Evolutionary conservation across 2,888 invertebrate species (phyloP).

Genomic region (Polylopha cassiicola): DNA sequence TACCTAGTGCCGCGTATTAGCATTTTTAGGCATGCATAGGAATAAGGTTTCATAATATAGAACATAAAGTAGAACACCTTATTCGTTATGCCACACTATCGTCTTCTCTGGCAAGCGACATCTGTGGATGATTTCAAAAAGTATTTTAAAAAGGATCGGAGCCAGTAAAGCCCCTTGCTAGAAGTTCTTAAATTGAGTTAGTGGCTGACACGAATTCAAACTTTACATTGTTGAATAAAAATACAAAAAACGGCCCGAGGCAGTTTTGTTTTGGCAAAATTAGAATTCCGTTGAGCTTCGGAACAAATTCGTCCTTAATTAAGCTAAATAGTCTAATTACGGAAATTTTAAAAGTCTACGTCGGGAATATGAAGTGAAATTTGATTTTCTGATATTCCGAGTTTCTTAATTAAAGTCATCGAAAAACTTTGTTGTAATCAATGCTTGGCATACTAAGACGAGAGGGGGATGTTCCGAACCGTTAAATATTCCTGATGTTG

Average conservation of each 20-base stretch:
- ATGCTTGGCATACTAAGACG: no score
- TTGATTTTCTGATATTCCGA: constrained; percentile 18
- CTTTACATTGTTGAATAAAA: constrained; percentile 16
- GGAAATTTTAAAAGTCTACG: constrained; percentile 38
- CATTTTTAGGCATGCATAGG: no score
- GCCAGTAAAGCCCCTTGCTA: constrained; percentile 10
- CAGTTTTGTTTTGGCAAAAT: constrained; percentile 32
- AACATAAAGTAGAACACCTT: no score
- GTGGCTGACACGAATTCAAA: constrained; percentile 20
- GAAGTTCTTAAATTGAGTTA: constrained; percentile 17
- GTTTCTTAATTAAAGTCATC: constrained; percentile 21
- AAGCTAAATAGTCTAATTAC: constrained; percentile 54
- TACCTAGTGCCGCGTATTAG: no score
- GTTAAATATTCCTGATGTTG: no score
- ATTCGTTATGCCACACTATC: no score
- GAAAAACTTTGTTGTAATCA: no score
- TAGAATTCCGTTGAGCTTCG: constrained; percentile 42
- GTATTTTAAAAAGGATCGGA: no score
- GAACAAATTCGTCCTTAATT: constrained; percentile 46
- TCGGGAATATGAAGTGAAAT: constrained; percentile 27
- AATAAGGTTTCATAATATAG: no score
- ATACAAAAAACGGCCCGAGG: constrained; percentile 20
- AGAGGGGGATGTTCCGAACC: no score
- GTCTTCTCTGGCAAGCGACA: no score
- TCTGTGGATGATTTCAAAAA: no score